phyloP scores from a whole-genome alignment of 2,888 invertebrate species.

The Frankliniella fusca region DNA sequence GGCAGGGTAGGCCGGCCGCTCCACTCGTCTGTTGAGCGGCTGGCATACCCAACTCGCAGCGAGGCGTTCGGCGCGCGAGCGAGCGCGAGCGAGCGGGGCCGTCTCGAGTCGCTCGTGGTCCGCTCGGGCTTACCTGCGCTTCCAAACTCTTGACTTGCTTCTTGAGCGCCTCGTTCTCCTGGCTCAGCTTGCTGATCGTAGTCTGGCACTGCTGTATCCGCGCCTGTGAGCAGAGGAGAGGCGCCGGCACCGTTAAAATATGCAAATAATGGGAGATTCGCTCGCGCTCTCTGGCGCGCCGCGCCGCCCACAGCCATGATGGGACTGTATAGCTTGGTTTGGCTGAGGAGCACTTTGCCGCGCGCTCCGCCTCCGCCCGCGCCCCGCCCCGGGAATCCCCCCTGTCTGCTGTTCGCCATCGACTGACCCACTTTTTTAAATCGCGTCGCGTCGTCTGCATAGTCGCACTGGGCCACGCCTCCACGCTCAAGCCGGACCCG shows the following conservation, averaged over 20 bases:
- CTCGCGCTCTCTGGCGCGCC: too few species aligned
- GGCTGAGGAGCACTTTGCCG: too few species aligned
- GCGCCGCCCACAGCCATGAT: too few species aligned
- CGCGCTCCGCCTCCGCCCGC: too few species aligned
- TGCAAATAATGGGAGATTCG: too few species aligned
- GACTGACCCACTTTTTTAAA: conserved; percentile 8
- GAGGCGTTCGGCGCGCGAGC: background rate
- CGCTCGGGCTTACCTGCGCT: conserved; percentile 42
- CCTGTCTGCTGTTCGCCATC: background rate
- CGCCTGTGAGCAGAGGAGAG: conserved; percentile 50
- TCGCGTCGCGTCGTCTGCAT: background rate
- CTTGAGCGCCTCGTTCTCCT: conserved; percentile 65
- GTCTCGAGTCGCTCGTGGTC: too few species aligned
- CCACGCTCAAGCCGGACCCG: too few species aligned
- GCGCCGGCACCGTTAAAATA: background rate
- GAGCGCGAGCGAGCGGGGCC: too few species aligned
- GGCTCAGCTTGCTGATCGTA: conserved; percentile 61
- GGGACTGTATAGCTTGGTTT: too few species aligned
- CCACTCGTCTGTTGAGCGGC: background rate
- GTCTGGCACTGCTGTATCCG: conserved; percentile 68
- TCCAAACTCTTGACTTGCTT: conserved; percentile 52
- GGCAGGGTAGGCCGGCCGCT: background rate
- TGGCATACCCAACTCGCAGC: background rate
- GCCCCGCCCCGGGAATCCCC: too few species aligned
- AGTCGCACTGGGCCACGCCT: background rate